A percentile compares a stretch with the other conserved stretches of the same genome.
Evolutionary conservation across 2,113 vertebrate genomes (phyloP).

Genomic region (Hippocampus mohnikei): DNA sequence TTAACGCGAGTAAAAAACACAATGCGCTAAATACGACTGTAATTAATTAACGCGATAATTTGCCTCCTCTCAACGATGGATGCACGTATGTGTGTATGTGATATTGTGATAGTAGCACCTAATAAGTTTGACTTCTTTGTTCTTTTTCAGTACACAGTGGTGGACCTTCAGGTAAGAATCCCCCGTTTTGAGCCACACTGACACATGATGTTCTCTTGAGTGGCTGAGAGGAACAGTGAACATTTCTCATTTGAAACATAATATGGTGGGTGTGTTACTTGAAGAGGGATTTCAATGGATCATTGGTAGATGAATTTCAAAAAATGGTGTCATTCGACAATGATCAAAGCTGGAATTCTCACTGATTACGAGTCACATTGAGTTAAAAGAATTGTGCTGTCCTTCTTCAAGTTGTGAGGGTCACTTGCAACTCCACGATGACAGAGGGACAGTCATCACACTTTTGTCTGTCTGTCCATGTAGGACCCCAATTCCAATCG

Average conservation of each 20-base stretch:
- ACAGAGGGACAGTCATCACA: neutral
- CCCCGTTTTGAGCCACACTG: neutral
- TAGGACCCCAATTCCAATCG: slow-evolving; percentile 69
- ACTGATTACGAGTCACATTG: neutral
- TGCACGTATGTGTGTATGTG: no score
- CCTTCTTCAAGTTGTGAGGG: neutral
- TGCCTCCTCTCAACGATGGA: no score
- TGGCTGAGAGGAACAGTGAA: neutral
- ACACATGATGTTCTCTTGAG: neutral
- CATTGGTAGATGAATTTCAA: neutral
- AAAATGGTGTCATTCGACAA: neutral
- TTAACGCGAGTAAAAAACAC: no score
- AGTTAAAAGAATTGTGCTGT: neutral
- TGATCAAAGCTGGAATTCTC: neutral
- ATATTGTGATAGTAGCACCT: no score
- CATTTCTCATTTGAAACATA: neutral
- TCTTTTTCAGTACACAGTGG: slow-evolving; percentile 62
- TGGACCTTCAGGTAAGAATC: slow-evolving; percentile 66
- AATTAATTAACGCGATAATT: no score
- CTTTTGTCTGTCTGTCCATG: neutral
- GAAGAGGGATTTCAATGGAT: neutral
- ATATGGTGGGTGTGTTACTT: neutral
- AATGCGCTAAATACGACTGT: no score
- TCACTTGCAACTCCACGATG: neutral
- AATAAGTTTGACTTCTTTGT: slow-evolving; percentile 7